Conservation (phyloP, 2,888 invertebrate genomes). For the Troides helena region DNA sequence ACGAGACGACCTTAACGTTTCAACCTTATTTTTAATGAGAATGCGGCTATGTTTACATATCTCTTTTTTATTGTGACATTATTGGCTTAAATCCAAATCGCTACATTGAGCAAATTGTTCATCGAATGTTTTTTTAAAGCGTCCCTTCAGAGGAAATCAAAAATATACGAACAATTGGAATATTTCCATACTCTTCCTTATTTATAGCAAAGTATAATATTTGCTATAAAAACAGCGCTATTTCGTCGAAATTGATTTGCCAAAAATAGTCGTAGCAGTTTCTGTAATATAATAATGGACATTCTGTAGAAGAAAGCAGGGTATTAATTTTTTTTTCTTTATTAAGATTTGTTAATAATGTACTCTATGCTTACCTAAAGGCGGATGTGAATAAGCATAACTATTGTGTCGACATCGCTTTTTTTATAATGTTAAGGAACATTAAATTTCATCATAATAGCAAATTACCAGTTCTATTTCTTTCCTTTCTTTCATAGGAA, state of each 20-base stretch:
- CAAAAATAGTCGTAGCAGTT: constrained; percentile 10
- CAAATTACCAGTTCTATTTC: constrained; percentile 21
- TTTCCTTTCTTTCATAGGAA: constrained; percentile 35
- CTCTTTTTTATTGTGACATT: constrained; percentile 74
- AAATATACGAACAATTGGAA: no score
- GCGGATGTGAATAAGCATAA: constrained; percentile 62
- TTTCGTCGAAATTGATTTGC: constrained; percentile 6
- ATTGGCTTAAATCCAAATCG: constrained; percentile 68
- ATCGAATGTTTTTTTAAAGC: constrained; percentile 43
- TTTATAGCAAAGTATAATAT: not conserved
- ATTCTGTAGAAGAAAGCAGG: constrained; percentile 43
- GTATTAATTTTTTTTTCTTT: constrained; percentile 47
- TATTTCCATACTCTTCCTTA: no score
- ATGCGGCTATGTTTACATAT: constrained; percentile 76
- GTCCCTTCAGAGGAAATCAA: constrained; percentile 32
- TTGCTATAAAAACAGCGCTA: not conserved
- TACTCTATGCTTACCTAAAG: constrained; percentile 45
- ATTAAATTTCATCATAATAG: constrained; percentile 43
- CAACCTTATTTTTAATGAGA: constrained; percentile 72
- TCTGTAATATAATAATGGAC: constrained; percentile 17
- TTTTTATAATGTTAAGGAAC: constrained; percentile 37
- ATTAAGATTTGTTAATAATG: constrained; percentile 48
- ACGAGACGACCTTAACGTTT: constrained; percentile 52
- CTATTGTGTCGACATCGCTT: constrained; percentile 54
- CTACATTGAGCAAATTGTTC: constrained; percentile 58